A percentile compares a stretch with the other conserved stretches of the same genome.
These are phyloP conservation scores for Platorchestia sp. DNA, from an alignment of 1,140 invertebrate species.

Conservation along the genomic window DNA sequence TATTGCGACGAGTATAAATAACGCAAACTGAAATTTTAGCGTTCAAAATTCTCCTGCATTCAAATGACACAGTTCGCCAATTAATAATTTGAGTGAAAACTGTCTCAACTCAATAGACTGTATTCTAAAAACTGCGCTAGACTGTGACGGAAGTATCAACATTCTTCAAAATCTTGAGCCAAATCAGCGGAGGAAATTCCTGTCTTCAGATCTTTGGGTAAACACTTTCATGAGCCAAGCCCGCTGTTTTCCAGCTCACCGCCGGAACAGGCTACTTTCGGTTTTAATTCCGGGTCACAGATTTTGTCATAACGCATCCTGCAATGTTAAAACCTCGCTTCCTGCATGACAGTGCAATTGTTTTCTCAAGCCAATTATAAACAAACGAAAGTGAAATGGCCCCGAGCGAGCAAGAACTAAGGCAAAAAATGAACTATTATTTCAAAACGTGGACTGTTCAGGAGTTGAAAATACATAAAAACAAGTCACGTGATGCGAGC, in stretches of 20 bases:
- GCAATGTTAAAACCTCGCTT: not conserved
- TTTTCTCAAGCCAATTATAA: not conserved
- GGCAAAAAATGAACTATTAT: not conserved
- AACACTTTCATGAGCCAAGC: not conserved
- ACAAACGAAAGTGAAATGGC: not conserved
- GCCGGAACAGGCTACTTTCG: not conserved
- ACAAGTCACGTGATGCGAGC: too few relatives aligned
- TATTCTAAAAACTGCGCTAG: not conserved
- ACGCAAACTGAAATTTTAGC: too few relatives aligned
- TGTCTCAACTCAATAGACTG: not conserved
- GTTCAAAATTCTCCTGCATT: not conserved
- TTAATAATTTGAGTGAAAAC: not conserved
- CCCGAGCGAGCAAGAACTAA: not conserved
- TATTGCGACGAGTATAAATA: too few relatives aligned
- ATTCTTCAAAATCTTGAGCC: not conserved
- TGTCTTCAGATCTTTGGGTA: not conserved
- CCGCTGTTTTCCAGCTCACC: not conserved
- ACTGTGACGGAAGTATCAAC: not conserved
- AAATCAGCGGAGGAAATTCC: not conserved
- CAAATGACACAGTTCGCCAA: not conserved
- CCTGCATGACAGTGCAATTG: not conserved
- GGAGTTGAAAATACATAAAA: not conserved
- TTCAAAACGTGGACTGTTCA: not conserved
- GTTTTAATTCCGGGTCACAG: not conserved
- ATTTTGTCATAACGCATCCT: not conserved